Conservation (phyloP, 2,113 vertebrate genomes). For the Delphinapterus leucas region DNA sequence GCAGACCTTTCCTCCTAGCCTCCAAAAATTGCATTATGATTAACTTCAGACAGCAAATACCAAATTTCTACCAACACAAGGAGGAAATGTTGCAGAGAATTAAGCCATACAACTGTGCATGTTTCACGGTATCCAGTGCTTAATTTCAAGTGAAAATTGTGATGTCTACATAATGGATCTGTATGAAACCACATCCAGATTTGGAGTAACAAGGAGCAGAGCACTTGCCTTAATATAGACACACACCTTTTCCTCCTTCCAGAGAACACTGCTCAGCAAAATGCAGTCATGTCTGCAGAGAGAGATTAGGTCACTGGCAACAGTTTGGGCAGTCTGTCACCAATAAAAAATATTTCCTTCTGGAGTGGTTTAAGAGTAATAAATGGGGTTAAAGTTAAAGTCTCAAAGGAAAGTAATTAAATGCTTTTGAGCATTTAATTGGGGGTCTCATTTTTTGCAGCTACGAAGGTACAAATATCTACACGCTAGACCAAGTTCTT, state of each 20-base stretch:
- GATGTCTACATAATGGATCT: neutral
- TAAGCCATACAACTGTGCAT: neutral
- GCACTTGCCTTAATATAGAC: neutral
- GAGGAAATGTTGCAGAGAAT: neutral
- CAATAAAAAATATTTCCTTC: conserved; percentile 63
- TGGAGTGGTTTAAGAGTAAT: conserved; percentile 61
- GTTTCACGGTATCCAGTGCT: neutral
- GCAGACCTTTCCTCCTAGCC: neutral
- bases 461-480: conserved; percentile 45
- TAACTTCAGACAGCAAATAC: neutral
- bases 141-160: neutral
- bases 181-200: neutral
- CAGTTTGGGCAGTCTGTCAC: conserved; percentile 50
- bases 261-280: neutral
- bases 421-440: conserved; percentile 54
- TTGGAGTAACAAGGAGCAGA: neutral
- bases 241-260: neutral
- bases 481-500: neutral
- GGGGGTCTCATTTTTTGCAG: neutral
- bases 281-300: neutral
- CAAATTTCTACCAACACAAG: neutral
- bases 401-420: conserved; percentile 68
- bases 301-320: neutral
- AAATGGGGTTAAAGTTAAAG: conserved; percentile 67
- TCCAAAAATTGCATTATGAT: neutral